phyloP scores from a whole-genome alignment of 2,113 vertebrate genomes.

The Saccopteryx bilineata region DNA sequence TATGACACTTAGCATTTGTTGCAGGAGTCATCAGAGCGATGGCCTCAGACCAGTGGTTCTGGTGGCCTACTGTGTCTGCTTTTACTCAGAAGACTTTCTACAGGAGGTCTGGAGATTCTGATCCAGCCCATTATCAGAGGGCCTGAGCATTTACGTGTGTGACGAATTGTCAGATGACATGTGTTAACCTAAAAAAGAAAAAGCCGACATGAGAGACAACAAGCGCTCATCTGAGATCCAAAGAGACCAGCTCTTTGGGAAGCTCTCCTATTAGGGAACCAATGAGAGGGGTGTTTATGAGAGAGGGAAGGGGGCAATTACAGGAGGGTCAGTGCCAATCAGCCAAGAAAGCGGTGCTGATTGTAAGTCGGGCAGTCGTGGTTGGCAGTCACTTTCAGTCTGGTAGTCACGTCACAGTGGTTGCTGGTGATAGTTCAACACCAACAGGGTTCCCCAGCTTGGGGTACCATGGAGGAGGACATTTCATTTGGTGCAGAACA shows the following conservation, averaged over 20 bases:
- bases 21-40: background rate
- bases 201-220: background rate
- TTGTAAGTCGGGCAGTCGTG: background rate
- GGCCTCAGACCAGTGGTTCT: background rate
- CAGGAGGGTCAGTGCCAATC: background rate
- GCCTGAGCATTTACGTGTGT: background rate
- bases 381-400: background rate
- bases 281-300: background rate
- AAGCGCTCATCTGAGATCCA: background rate
- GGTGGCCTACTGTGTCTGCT: background rate
- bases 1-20: background rate
- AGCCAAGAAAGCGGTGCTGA: background rate
- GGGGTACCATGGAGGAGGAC: background rate
- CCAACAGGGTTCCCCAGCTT: background rate
- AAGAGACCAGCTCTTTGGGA: background rate
- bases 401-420: background rate
- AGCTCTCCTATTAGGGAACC: background rate
- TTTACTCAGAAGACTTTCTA: background rate
- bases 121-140: background rate
- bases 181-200: background rate
- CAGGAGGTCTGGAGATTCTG: background rate
- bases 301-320: too few relatives aligned
- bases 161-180: background rate
- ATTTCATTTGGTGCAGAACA: background rate
- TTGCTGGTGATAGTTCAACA: background rate